phyloP scores from a whole-genome alignment of 2,113 vertebrate genomes.

The Gobiocypris rarus region DNA sequence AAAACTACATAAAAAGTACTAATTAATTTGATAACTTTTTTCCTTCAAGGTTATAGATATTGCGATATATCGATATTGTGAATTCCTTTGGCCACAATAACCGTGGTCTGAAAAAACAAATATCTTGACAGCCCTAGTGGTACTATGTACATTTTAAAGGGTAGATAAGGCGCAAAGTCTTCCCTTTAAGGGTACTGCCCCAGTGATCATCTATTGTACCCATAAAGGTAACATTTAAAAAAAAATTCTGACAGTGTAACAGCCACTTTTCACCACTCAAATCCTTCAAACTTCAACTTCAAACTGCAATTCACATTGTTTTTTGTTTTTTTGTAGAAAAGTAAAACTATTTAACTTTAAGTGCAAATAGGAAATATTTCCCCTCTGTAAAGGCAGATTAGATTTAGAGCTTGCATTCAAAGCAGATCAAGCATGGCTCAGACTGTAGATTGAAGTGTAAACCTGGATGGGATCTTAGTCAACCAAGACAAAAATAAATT shows the following conservation, averaged over 20 bases:
- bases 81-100: no score
- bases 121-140: no score
- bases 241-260: background rate
- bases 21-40: no score
- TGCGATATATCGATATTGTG: no score
- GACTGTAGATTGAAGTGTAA: background rate
- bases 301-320: background rate
- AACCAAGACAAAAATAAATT: background rate
- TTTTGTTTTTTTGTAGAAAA: background rate
- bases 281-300: background rate
- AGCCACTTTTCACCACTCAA: background rate
- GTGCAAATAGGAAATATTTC: background rate
- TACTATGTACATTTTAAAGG: background rate
- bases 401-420: constrained; percentile 1
- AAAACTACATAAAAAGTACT: no score
- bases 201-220: background rate
- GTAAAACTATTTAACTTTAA: background rate
- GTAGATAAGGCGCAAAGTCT: background rate
- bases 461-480: background rate
- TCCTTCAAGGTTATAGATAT: no score
- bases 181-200: background rate
- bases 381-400: background rate
- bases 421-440: constrained; percentile 22
- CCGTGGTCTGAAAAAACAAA: no score
- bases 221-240: background rate